Conservation (phyloP, 2,888 invertebrate genomes). For the Amphimallon solstitiale region DNA sequence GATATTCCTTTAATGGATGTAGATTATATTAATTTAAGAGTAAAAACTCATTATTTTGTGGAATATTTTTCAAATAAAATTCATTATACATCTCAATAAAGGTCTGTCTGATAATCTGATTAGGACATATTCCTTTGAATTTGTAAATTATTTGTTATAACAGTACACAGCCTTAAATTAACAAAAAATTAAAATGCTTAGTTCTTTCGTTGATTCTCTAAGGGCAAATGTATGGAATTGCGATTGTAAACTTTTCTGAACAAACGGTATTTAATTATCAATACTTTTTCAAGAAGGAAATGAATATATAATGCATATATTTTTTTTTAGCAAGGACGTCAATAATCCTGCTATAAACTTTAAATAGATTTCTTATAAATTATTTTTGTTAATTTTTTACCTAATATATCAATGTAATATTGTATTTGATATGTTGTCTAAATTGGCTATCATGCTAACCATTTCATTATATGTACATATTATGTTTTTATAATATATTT, state of each 20-base stretch:
- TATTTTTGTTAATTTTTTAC: slow-evolving; percentile 35
- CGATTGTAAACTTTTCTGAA: slow-evolving; percentile 39
- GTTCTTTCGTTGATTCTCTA: not conserved
- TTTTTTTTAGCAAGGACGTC: slow-evolving; percentile 18
- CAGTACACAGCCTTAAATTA: slow-evolving; percentile 44
- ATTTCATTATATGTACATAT: slow-evolving; percentile 62
- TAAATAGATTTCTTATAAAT: slow-evolving; percentile 31
- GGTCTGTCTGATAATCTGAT: not conserved
- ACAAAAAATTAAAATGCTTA: not conserved
- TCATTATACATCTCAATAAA: slow-evolving; percentile 3
- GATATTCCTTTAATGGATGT: slow-evolving; percentile 5
- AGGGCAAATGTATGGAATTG: slow-evolving; percentile 36
- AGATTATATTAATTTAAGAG: not conserved
- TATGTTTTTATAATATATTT: slow-evolving; percentile 64
- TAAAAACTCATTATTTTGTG: not conserved
- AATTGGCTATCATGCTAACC: slow-evolving; percentile 57
- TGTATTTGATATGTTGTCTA: slow-evolving; percentile 49
- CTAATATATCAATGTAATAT: slow-evolving; percentile 45
- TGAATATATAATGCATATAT: slow-evolving; percentile 6
- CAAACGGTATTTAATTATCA: not conserved
- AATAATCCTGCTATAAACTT: slow-evolving; percentile 21
- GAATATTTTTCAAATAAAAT: slow-evolving; percentile 33
- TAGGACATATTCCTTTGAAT: slow-evolving; percentile 50
- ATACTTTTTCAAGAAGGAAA: not conserved
- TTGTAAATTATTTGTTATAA: slow-evolving; percentile 53